A percentile compares a stretch with the other conserved stretches of the same genome.
phyloP scores from a whole-genome alignment of 92 coral and sea anemone genomes.

The Umimayanthus kanabou region DNA sequence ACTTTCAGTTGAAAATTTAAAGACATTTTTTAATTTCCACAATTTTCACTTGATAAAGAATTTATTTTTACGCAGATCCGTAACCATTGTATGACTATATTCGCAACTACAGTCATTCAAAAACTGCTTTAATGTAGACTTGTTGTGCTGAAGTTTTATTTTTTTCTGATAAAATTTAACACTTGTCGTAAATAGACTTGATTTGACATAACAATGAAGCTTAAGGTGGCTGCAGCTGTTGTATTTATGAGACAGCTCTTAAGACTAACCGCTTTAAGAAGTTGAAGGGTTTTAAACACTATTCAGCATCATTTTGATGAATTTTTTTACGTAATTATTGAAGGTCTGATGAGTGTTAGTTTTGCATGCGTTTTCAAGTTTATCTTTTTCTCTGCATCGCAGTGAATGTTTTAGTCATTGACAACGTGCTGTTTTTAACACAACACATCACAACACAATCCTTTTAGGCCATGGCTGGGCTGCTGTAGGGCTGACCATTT shows the following conservation, averaged over 20 bases:
- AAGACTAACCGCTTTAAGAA: not conserved
- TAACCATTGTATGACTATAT: too few species aligned
- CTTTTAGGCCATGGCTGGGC: constrained; percentile 8
- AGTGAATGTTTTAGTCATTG: not conserved
- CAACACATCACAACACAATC: too few species aligned
- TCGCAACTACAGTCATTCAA: too few species aligned
- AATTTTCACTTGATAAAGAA: not conserved
- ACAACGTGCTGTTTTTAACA: not conserved
- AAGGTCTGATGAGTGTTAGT: not conserved
- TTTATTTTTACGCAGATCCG: not conserved
- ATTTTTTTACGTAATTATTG: not conserved
- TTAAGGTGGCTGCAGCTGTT: too few species aligned
- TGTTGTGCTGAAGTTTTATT: too few species aligned
- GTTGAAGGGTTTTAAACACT: not conserved
- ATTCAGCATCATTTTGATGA: not conserved
- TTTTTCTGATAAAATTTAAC: too few species aligned
- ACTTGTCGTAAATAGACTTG: not conserved
- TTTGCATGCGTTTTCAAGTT: not conserved
- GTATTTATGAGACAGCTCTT: too few species aligned
- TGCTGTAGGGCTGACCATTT: not conserved
- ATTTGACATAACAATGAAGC: too few species aligned
- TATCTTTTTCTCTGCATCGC: not conserved
- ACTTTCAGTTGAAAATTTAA: too few species aligned
- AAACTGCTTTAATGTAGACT: too few species aligned
- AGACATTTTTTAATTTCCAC: not conserved